Evolutionary conservation across 2,113 vertebrate genomes (phyloP).

Genomic region (Polypterus bichir): DNA sequence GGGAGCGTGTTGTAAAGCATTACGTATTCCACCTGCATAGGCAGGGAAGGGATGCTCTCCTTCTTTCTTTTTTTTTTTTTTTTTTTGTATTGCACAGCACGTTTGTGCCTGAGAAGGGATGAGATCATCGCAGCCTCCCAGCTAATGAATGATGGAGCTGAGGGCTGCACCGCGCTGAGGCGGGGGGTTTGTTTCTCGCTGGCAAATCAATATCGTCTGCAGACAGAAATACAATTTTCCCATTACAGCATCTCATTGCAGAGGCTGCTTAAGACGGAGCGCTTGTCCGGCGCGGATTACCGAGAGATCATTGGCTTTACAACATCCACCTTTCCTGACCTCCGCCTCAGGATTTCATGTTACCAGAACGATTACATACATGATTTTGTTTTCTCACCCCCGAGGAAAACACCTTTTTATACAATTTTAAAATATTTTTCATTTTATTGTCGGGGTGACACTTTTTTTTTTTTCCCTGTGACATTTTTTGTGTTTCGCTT

Average conservation of each 20-base stretch:
- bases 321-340: not conserved
- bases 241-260: conserved; percentile 15
- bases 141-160: not conserved
- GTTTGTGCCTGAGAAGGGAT: not conserved
- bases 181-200: conserved; percentile 18
- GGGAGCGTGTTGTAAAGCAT: not conserved
- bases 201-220: conserved; percentile 34
- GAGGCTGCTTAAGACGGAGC: conserved; percentile 8
- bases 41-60: not conserved
- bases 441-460: conserved; percentile 28
- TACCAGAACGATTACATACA: conserved; percentile 20
- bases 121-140: not conserved
- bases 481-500: conserved; percentile 16
- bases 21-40: not conserved
- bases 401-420: conserved; percentile 2
- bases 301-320: conserved; percentile 13
- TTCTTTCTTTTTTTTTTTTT: too few species aligned
- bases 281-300: conserved; percentile 16
- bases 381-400: not conserved
- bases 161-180: conserved; percentile 8
- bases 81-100: not conserved
- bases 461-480: conserved; percentile 20
- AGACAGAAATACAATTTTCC: conserved; percentile 21
- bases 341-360: conserved; percentile 7
- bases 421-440: conserved; percentile 16